These are phyloP conservation scores for Lycocerus yunnanus DNA, from an alignment of 2,888 invertebrate genomes.

Conservation along the genomic window DNA sequence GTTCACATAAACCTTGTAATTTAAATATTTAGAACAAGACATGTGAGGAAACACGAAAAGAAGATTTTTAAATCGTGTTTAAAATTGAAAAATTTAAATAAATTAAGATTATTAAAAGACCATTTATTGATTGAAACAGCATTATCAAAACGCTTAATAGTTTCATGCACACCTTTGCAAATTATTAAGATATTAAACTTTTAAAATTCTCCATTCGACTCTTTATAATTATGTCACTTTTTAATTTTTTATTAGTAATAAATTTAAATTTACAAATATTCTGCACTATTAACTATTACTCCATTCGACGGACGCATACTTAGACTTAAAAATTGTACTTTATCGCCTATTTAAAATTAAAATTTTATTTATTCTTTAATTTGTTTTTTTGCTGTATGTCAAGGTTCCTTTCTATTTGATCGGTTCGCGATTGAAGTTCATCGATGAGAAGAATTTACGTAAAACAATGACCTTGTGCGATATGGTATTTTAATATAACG, in stretches of 20 bases:
- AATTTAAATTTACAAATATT: background rate
- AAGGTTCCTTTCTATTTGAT: conserved; percentile 10
- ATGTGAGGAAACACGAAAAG: background rate
- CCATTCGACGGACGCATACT: background rate
- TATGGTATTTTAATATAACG: background rate
- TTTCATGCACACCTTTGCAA: background rate
- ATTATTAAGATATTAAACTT: background rate
- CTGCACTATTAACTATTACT: background rate
- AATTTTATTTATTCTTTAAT: background rate
- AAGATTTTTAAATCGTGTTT: background rate
- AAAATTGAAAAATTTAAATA: background rate
- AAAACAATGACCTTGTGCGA: background rate
- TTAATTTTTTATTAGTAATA: background rate
- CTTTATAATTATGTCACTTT: background rate
- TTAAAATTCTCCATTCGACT: background rate
- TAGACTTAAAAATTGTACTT: background rate
- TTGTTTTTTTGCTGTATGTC: conserved; percentile 8
- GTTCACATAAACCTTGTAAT: background rate
- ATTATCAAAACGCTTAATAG: background rate
- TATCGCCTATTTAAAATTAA: background rate
- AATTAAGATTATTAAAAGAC: background rate
- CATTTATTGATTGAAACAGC: background rate
- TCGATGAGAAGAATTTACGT: background rate
- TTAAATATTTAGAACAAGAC: background rate
- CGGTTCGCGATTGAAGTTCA: conserved; percentile 11